These are phyloP conservation scores for Pelosia muscerda DNA, from an alignment of 2,888 invertebrate species.

Conservation along the genomic window DNA sequence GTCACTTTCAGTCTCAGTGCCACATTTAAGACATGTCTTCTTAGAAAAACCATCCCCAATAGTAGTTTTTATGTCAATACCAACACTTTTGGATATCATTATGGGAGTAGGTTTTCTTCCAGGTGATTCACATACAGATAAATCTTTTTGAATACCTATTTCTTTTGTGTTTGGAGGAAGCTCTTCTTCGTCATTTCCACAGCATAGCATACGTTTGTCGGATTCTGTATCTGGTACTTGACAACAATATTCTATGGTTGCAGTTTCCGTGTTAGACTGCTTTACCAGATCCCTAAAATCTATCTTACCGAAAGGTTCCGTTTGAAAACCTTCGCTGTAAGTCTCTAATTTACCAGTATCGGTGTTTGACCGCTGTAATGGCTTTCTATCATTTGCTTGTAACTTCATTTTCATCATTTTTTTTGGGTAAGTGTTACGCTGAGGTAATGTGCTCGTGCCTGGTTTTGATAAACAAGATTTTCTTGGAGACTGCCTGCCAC, in stretches of 20 bases:
- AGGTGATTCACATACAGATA: constrained; percentile 7
- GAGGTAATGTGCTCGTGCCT: constrained; percentile 6
- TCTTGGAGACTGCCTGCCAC: constrained; percentile 12
- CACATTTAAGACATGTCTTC: neutral
- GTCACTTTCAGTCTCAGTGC: neutral
- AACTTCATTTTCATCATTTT: constrained; percentile 12
- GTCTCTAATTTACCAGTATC: constrained; percentile 57
- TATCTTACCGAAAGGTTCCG: constrained; percentile 23
- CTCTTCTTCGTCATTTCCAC: constrained; percentile 7
- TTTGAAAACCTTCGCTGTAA: constrained; percentile 37
- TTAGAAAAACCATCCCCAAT: neutral
- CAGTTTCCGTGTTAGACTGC: neutral
- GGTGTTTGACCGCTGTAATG: constrained; percentile 65
- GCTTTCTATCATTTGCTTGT: constrained; percentile 54
- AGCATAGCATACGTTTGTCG: neutral
- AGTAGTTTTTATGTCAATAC: constrained; percentile 20
- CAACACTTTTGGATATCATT: constrained; percentile 25
- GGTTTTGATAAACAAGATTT: constrained; percentile 19
- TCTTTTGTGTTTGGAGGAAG: constrained; percentile 22
- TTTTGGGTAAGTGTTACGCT: constrained; percentile 68
- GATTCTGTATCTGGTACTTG: constrained; percentile 1
- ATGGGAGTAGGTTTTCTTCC: constrained; percentile 2
- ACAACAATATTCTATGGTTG: constrained; percentile 7
- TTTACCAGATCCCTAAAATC: neutral
- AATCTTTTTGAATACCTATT: constrained; percentile 49